Conservation (phyloP, 2,888 invertebrate genomes). For the Adelognathus sp. region DNA sequence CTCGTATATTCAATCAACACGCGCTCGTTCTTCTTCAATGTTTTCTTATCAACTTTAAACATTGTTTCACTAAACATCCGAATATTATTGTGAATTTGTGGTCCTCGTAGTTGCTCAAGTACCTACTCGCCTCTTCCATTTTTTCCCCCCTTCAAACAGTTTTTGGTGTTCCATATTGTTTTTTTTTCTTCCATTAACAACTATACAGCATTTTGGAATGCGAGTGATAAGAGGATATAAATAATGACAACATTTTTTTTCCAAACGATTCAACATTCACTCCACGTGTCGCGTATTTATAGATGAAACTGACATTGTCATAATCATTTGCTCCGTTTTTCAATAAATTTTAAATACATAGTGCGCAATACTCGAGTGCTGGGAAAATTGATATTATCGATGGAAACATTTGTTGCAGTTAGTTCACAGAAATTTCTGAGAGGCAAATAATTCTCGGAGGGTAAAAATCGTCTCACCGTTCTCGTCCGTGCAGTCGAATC, state of each 20-base stretch:
- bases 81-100: conserved; percentile 72
- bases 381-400: neutral
- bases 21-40: conserved; percentile 30
- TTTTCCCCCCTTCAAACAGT: neutral
- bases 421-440: neutral
- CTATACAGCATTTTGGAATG: conserved; percentile 2
- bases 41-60: conserved; percentile 24
- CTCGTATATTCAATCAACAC: conserved; percentile 10
- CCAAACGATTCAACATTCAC: neutral
- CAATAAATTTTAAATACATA: too few species aligned
- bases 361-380: neutral
- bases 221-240: neutral
- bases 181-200: too few species aligned
- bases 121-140: neutral
- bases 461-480: neutral
- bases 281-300: neutral
- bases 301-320: neutral
- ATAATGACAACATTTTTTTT: neutral
- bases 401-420: neutral
- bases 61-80: conserved; percentile 45
- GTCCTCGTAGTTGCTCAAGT: conserved; percentile 72
- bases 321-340: neutral
- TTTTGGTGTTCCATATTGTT: conserved; percentile 1
- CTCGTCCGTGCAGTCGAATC: neutral
- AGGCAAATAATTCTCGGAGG: neutral